These are phyloP conservation scores for Cosmorhoe ocellata DNA, from an alignment of 2,888 invertebrate species.

Conservation along the genomic window DNA sequence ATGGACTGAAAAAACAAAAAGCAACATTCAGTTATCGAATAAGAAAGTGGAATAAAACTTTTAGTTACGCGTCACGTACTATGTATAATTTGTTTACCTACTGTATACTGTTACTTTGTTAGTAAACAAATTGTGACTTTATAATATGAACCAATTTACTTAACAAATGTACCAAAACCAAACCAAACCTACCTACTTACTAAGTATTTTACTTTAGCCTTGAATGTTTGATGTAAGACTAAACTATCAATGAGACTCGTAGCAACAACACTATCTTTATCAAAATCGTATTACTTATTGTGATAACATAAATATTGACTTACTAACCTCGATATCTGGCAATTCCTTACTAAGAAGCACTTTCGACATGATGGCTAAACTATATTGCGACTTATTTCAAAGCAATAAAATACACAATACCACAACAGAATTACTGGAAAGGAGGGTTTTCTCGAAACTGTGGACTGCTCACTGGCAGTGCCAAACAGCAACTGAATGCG, in stretches of 20 bases:
- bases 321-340: conserved; percentile 91
- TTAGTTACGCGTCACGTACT: too few relatives aligned
- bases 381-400: conserved; percentile 27
- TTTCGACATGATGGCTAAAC: conserved; percentile 66
- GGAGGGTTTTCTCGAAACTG: conserved; percentile 42
- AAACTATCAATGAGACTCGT: background rate
- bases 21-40: too few relatives aligned
- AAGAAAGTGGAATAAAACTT: too few relatives aligned
- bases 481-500: conserved; percentile 64
- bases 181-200: too few relatives aligned
- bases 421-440: background rate
- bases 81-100: too few relatives aligned
- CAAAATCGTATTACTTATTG: background rate
- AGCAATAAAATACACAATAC: conserved; percentile 14
- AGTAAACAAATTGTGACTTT: too few relatives aligned
- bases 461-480: conserved; percentile 80
- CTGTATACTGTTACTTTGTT: too few relatives aligned
- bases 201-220: too few relatives aligned
- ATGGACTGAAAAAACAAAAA: too few relatives aligned
- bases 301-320: background rate
- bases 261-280: background rate
- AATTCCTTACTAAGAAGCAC: conserved; percentile 86
- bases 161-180: too few relatives aligned
- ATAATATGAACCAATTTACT: too few relatives aligned
- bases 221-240: background rate